Conservation (phyloP, 2,797 vertebrate species). For the Brachyalestes nurse region DNA sequence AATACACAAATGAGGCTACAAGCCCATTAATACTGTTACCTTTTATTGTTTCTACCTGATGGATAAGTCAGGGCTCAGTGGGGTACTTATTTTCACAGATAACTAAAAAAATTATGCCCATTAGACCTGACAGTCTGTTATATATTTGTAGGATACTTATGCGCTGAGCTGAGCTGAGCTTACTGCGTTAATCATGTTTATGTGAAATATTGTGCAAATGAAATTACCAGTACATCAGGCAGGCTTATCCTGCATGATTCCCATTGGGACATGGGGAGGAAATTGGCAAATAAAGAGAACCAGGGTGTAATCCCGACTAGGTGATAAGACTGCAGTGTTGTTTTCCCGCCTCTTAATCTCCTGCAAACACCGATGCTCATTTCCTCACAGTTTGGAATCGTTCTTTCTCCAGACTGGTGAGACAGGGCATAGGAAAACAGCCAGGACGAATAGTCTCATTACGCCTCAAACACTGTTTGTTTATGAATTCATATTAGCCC, state of each 20-base stretch:
- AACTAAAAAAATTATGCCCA: not conserved
- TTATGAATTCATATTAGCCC: conserved; percentile 65
- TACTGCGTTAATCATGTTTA: conserved; percentile 33
- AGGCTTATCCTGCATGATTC: conserved; percentile 22
- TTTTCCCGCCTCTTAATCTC: conserved; percentile 41
- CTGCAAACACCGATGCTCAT: conserved; percentile 50
- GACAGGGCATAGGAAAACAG: conserved; percentile 50
- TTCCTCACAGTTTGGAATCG: conserved; percentile 51
- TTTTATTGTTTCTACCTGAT: not conserved
- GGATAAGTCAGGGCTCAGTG: not conserved
- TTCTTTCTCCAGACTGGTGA: conserved; percentile 42
- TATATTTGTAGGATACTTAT: not conserved
- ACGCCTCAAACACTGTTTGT: conserved; percentile 57
- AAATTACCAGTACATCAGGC: conserved; percentile 22
- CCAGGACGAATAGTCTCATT: conserved; percentile 62
- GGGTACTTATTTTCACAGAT: not conserved
- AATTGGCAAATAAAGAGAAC: conserved; percentile 32
- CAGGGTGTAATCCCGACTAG: conserved; percentile 46
- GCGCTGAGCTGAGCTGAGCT: not conserved
- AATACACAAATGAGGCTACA: not conserved
- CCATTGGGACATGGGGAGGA: conserved; percentile 33
- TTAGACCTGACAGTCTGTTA: not conserved
- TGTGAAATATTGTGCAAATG: conserved; percentile 28
- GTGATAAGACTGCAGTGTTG: conserved; percentile 48
- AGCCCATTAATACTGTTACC: not conserved